Evolutionary conservation across 2,888 invertebrate genomes (phyloP).

Genomic region (Troides aeacus): DNA sequence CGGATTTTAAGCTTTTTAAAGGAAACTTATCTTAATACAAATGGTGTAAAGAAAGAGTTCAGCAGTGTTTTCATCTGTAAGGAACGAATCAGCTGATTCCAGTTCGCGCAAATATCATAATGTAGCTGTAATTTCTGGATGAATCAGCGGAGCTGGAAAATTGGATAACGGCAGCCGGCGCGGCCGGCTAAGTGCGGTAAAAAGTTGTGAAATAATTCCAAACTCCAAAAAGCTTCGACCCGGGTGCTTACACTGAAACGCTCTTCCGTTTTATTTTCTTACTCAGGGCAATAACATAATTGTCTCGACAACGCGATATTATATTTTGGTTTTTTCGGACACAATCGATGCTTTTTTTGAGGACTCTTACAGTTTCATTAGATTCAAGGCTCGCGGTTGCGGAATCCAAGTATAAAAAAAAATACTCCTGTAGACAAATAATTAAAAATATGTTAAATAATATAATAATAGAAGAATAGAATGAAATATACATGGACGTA

Average conservation of each 20-base stretch:
- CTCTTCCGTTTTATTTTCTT: slow-evolving; percentile 27
- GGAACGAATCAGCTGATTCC: slow-evolving; percentile 9
- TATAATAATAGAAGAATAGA: no score
- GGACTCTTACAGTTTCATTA: no score
- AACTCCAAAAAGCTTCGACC: slow-evolving; percentile 44
- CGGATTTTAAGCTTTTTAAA: neutral
- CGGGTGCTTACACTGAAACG: slow-evolving; percentile 26
- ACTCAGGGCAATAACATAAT: slow-evolving; percentile 2
- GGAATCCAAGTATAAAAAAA: no score
- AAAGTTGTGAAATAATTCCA: slow-evolving; percentile 45
- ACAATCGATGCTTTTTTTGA: no score
- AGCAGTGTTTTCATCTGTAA: neutral
- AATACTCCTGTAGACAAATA: no score
- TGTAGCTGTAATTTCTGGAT: slow-evolving; percentile 25
- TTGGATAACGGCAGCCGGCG: slow-evolving; percentile 28
- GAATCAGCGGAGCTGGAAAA: slow-evolving; percentile 29
- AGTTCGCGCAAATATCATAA: slow-evolving; percentile 23
- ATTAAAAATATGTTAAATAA: no score
- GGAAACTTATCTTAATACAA: neutral
- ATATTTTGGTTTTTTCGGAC: neutral
- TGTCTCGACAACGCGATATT: neutral
- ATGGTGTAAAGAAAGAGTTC: neutral
- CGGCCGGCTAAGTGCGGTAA: slow-evolving; percentile 41
- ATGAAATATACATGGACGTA: no score
- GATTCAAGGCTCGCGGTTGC: no score